A percentile compares a stretch with the other conserved stretches of the same genome.
Evolutionary conservation across 2,888 invertebrate species (phyloP).

Genomic region (Agrotis exclamationis): DNA sequence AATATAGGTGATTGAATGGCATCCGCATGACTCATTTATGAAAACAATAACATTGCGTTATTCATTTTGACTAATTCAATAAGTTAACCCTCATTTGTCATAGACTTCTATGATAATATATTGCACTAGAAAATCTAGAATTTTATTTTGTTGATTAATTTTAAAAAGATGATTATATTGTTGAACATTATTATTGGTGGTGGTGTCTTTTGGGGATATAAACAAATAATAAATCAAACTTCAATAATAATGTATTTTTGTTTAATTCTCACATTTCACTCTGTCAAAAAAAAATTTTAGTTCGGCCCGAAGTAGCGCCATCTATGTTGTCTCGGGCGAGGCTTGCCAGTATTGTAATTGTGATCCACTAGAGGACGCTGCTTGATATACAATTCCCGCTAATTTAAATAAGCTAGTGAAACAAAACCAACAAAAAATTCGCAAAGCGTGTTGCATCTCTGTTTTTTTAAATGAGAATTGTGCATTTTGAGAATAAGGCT

Average conservation of each 20-base stretch:
- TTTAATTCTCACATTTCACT: background rate
- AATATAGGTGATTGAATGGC: constrained; percentile 9
- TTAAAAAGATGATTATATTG: constrained; percentile 64
- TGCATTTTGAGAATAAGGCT: too few species aligned
- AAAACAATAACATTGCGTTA: background rate
- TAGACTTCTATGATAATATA: constrained; percentile 27
- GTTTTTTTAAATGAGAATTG: too few species aligned
- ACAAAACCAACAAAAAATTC: too few species aligned
- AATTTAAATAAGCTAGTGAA: too few species aligned
- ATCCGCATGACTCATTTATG: constrained; percentile 46
- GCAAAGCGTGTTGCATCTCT: too few species aligned
- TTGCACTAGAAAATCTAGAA: constrained; percentile 54
- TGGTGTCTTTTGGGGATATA: constrained; percentile 77
- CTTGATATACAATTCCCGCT: too few species aligned
- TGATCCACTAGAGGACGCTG: background rate
- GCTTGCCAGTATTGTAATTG: background rate
- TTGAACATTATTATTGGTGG: constrained; percentile 68
- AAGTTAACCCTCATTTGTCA: constrained; percentile 41
- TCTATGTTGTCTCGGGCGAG: too few species aligned
- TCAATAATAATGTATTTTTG: background rate
- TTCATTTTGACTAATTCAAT: constrained; percentile 36
- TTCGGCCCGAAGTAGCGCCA: background rate
- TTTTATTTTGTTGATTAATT: constrained; percentile 68
- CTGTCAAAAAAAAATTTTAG: too few species aligned
- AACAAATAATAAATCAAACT: constrained; percentile 66